Base-by-base conservation (phyloP, 2,113 vertebrate genomes). In the Tauraco erythrolophus region DNA sequence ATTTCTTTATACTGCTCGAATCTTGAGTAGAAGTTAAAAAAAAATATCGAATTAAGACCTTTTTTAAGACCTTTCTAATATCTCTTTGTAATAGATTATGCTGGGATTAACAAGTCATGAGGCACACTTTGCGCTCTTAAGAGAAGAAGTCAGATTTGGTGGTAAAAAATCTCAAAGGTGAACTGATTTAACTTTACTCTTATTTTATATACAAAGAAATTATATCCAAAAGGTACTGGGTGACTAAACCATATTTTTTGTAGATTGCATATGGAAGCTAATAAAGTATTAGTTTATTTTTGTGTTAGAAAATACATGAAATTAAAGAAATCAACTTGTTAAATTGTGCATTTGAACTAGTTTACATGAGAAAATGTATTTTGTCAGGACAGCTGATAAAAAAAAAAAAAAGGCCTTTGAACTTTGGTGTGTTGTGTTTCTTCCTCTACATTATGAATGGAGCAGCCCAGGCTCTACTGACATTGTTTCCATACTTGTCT, bases 121-220 rank as follows among this genome's bases (percentile, higher is more conserved):
- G 97, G 98, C 99, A 91, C 98, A 99, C 90, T 99, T 99, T 96
- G 99, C 99, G 62, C 99, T 99, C 94, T 98, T 99, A 97, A 99
- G 99, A 98, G 99, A 99, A 97, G 99, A 99, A 97, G 99, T 99
- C 90, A 99, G 99, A 89, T 99, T 99, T 90, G 99, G 99, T 97
- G 99, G 99, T 81, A 99, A 99, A 98, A 99, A 99, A 96, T 97
- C 98, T 88, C 99, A 99, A 98, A 99, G 99, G 99, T 99, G 97
- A 97, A 95, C 74, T 92, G 41, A 84, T 65, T 87, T 87, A 92
- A 88, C 19, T 91, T 92, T 80, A 45, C 7, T 95, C 53, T 72
- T 78, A n/a, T 18, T 77, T 76, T 58, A 39, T 84, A 19, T 46
- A 25, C 43, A 24, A 71, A 51, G 14, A 79, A 69, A 81, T 48